A percentile compares a stretch with the other conserved stretches of the same genome.
These are phyloP conservation scores for Dromius quadrimaculatus DNA, from an alignment of 2,888 invertebrate species.

Conservation along the genomic window DNA sequence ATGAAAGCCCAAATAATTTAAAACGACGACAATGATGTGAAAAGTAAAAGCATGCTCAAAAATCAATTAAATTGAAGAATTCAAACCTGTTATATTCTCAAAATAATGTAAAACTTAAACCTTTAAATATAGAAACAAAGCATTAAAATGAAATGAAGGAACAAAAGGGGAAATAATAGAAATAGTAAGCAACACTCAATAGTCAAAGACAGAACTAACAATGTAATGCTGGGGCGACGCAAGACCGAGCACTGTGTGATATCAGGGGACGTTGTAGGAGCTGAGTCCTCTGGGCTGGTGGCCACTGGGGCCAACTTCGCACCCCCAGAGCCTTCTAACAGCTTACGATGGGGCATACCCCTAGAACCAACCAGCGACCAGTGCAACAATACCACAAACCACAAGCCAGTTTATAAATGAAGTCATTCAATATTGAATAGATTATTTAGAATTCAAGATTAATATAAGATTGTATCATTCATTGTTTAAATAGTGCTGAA, in stretches of 20 bases:
- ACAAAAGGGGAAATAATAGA: constrained; percentile 15
- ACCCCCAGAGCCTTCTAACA: constrained; percentile 64
- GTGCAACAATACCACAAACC: constrained; percentile 29
- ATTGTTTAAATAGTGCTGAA: constrained; percentile 11
- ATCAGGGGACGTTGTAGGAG: constrained; percentile 61
- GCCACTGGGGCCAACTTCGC: constrained; percentile 71
- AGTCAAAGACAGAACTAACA: constrained; percentile 65
- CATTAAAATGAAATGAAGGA: constrained; percentile 13
- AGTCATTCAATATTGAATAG: too few species aligned
- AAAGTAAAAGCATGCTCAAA: constrained; percentile 10
- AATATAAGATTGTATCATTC: neutral
- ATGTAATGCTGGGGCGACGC: constrained; percentile 71
- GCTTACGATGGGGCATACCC: constrained; percentile 69
- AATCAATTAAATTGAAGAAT: constrained; percentile 10
- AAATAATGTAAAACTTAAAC: constrained; percentile 8
- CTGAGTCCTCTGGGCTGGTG: constrained; percentile 70
- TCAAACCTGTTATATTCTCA: too few species aligned
- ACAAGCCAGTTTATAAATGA: too few species aligned
- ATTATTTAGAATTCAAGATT: too few species aligned
- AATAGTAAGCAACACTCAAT: constrained; percentile 9
- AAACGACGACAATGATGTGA: constrained; percentile 8
- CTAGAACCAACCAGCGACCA: constrained; percentile 64
- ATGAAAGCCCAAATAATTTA: neutral
- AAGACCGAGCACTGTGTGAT: constrained; percentile 58
- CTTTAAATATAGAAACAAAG: neutral